Conservation (phyloP, 2,797 vertebrate species). For the Enteromius anoplus region DNA sequence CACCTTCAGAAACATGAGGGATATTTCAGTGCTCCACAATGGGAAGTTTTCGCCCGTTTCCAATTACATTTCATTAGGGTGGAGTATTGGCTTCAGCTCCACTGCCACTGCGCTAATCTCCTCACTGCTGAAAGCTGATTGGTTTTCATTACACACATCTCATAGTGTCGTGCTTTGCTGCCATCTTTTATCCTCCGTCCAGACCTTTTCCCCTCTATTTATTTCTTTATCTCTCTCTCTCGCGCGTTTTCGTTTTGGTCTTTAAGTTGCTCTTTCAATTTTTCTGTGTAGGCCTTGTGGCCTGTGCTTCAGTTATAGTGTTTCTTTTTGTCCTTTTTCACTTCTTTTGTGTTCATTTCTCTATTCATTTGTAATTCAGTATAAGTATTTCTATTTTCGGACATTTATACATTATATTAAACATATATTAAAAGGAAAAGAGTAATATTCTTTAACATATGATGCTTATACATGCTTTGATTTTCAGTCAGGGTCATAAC, state of each 20-base stretch:
- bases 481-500: background rate
- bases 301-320: background rate
- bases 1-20: constrained; percentile 38
- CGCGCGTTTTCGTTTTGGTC: constrained; percentile 21
- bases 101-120: constrained; percentile 66
- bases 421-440: background rate
- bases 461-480: background rate
- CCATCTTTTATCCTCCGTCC: constrained; percentile 12
- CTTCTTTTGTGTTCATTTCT: background rate
- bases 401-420: background rate
- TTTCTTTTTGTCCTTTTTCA: constrained; percentile 4
- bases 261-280: constrained; percentile 27
- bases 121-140: constrained; percentile 68
- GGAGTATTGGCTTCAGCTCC: constrained; percentile 74
- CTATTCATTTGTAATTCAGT: background rate
- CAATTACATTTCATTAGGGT: constrained; percentile 79
- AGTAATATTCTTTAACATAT: background rate
- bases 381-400: background rate
- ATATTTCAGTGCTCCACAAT: constrained; percentile 59
- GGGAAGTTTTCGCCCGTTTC: constrained; percentile 66
- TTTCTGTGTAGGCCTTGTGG: background rate
- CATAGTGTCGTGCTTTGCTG: constrained; percentile 41
- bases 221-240: constrained; percentile 39
- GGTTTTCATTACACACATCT: constrained; percentile 72
- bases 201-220: constrained; percentile 17